Conservation (phyloP, 1,140 invertebrate species). For the Homarus americanus region DNA sequence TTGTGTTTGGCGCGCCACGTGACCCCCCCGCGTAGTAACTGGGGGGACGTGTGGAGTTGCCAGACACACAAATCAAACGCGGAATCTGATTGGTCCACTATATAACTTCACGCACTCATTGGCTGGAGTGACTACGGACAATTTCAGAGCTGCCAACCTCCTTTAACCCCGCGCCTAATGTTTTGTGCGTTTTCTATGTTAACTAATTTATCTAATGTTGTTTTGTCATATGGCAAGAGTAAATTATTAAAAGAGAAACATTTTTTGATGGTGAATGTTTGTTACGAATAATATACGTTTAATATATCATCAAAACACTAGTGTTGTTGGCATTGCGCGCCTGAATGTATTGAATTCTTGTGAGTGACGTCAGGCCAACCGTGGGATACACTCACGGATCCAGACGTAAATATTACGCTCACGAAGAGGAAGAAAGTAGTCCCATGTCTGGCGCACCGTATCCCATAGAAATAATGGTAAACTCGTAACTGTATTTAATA, state of each 20-base stretch:
- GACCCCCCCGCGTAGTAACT: slow-evolving; percentile 55
- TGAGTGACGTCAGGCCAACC: slow-evolving; percentile 49
- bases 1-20: slow-evolving; percentile 63
- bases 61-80: slow-evolving; percentile 42
- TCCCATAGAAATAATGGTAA: no score
- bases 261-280: not conserved
- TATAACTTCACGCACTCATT: slow-evolving; percentile 37
- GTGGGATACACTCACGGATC: slow-evolving; percentile 33
- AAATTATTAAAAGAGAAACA: not conserved
- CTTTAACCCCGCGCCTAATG: not conserved
- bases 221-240: not conserved
- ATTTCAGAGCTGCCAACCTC: slow-evolving; percentile 43
- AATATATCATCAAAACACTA: slow-evolving; percentile 22
- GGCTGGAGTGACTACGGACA: slow-evolving; percentile 48
- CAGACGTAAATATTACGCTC: slow-evolving; percentile 67
- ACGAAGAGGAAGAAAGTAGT: slow-evolving; percentile 32
- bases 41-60: slow-evolving; percentile 33
- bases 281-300: not conserved
- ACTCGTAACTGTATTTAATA: not conserved
- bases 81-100: slow-evolving; percentile 44
- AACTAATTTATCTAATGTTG: not conserved
- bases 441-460: slow-evolving; percentile 42
- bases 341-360: slow-evolving; percentile 68
- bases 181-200: not conserved
- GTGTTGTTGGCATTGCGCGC: slow-evolving; percentile 40